A percentile compares a stretch with the other conserved stretches of the same genome.
Evolutionary conservation across 2,113 vertebrate genomes (phyloP).

Genomic region (Anolis sagrei): DNA sequence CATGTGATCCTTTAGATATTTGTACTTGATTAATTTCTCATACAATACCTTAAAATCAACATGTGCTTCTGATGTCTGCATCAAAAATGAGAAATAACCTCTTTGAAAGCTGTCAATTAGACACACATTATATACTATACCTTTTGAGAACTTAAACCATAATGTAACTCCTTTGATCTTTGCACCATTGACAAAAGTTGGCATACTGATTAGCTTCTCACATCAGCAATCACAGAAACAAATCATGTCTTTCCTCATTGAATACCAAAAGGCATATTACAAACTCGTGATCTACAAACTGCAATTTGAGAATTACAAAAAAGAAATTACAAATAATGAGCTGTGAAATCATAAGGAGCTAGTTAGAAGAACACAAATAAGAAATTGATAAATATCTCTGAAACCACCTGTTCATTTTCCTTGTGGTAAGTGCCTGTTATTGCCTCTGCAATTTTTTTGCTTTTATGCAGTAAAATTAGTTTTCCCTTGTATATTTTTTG

Average conservation of each 20-base stretch:
- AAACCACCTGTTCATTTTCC: conserved; percentile 17
- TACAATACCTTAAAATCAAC: too few species aligned
- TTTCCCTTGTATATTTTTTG: neutral
- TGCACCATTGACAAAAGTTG: neutral
- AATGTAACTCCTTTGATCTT: neutral
- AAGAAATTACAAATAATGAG: conserved; percentile 26
- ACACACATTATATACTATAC: too few species aligned
- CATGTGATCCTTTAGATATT: too few species aligned
- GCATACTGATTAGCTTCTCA: neutral
- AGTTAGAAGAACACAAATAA: conserved; percentile 29
- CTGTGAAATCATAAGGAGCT: conserved; percentile 35
- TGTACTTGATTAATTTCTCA: too few species aligned
- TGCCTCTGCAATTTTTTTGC: neutral
- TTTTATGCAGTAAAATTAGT: neutral
- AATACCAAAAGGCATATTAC: conserved; percentile 16
- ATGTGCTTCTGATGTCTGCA: too few species aligned
- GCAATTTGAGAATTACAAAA: conserved; percentile 27
- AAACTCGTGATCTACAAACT: conserved; percentile 10
- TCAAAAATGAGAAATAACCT: too few species aligned
- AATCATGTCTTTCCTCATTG: neutral
- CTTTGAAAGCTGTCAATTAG: too few species aligned
- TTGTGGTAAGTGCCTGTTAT: neutral
- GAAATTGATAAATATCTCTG: conserved; percentile 24
- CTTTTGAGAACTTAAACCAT: neutral
- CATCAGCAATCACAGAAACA: neutral